These are phyloP conservation scores for Blastobasis adustella DNA, from an alignment of 2,888 invertebrate genomes.

Conservation along the genomic window DNA sequence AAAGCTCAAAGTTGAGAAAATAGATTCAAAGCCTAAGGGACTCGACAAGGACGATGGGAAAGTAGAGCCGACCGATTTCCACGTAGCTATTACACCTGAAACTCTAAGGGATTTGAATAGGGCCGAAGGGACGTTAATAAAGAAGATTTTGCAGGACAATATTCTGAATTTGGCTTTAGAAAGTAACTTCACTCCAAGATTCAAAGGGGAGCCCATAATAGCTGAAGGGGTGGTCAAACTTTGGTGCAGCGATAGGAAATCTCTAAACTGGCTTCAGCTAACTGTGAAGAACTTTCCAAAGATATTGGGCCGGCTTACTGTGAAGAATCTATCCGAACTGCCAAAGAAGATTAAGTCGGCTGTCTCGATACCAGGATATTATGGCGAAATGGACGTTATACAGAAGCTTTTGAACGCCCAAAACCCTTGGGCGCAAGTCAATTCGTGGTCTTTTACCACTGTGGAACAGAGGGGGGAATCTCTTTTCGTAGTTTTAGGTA, in stretches of 20 bases:
- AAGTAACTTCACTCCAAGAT: not conserved
- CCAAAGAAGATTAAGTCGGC: slow-evolving; percentile 1
- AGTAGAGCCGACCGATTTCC: not conserved
- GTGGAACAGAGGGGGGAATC: slow-evolving; percentile 2
- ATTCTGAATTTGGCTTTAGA: not conserved
- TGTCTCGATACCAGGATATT: not conserved
- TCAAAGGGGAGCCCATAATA: slow-evolving; percentile 3
- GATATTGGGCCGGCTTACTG: not conserved
- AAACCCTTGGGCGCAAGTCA: slow-evolving; percentile 1
- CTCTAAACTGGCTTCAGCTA: not conserved
- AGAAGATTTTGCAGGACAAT: not conserved
- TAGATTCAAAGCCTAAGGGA: not conserved
- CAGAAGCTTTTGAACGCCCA: not conserved
- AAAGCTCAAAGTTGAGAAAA: not conserved
- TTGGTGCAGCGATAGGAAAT: slow-evolving; percentile 1
- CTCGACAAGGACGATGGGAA: not conserved
- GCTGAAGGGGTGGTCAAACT: slow-evolving; percentile 3
- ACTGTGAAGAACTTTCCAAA: not conserved
- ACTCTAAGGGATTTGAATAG: not conserved
- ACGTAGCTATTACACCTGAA: not conserved
- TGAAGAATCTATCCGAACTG: not conserved
- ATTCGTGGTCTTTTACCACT: slow-evolving; percentile 1
- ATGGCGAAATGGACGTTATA: not conserved
- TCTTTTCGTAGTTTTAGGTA: slow-evolving; percentile 1
- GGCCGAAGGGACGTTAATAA: not conserved